Conservation (phyloP, 2,113 vertebrate genomes). For the Gopherus evgoodei region DNA sequence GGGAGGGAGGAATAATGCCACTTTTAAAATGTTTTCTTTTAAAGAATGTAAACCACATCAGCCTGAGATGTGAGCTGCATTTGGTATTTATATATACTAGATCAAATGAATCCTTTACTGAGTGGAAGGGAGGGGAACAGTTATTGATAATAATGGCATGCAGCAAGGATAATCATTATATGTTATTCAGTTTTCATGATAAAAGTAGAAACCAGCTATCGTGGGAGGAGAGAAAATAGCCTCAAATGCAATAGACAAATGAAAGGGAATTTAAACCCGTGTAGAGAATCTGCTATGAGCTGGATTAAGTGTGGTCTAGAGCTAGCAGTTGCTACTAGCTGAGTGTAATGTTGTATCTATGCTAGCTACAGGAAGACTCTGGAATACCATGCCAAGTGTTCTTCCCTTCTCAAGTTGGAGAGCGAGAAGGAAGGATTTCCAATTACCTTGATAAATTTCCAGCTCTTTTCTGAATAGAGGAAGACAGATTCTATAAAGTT, state of each 20-base stretch:
- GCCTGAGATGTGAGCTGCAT: background rate
- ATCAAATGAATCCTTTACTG: background rate
- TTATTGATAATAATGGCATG: background rate
- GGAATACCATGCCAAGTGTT: rapidly evolving
- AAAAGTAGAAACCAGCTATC: background rate
- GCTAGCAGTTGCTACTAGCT: background rate
- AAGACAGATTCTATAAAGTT: slow-evolving; percentile 42
- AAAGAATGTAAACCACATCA: background rate
- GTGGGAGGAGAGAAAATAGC: background rate
- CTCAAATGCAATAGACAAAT: background rate
- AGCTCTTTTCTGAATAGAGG: background rate
- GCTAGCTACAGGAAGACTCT: background rate
- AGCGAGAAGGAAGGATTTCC: background rate
- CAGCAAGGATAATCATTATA: background rate
- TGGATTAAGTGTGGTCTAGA: background rate
- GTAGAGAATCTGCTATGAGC: background rate
- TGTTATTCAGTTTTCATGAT: background rate
- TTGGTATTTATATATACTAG: background rate
- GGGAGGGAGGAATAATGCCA: background rate
- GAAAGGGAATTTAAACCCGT: background rate
- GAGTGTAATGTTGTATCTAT: background rate
- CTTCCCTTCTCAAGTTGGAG: rapidly evolving
- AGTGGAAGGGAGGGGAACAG: background rate
- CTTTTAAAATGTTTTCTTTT: background rate
- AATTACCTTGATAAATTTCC: slow-evolving; percentile 40